These are phyloP conservation scores for Saimiri boliviensis DNA, from an alignment of 2,113 vertebrate species.

Conservation along the genomic window DNA sequence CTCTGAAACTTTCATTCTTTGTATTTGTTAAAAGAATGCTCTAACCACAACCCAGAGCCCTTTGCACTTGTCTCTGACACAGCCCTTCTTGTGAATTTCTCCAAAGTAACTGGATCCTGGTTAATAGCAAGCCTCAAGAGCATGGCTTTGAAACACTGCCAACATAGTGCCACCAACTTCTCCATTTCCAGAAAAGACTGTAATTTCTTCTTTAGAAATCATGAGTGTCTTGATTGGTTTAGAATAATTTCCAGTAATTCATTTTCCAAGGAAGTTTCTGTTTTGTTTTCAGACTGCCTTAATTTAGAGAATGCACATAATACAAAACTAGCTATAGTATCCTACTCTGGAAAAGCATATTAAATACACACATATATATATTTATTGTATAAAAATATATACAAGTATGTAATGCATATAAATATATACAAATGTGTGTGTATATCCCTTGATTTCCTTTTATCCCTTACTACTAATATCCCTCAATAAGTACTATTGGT, in stretches of 20 bases:
- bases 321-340: background rate
- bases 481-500: background rate
- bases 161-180: background rate
- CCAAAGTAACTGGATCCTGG: background rate
- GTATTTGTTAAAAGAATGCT: background rate
- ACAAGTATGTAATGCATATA: background rate
- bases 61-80: background rate
- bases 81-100: background rate
- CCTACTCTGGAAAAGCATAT: background rate
- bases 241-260: background rate
- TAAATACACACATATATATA: background rate
- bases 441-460: background rate
- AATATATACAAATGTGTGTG: background rate
- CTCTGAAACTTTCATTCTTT: background rate
- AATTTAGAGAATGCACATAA: background rate
- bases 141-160: background rate
- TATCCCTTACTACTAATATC: background rate
- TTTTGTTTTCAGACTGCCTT: background rate
- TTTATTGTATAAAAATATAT: background rate
- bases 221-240: background rate
- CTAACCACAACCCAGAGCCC: background rate
- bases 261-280: background rate
- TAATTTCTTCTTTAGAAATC: conserved; percentile 8
- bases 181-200: conserved; percentile 18
- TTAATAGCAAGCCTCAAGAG: background rate